These are phyloP conservation scores for Resseliella maxima DNA, from an alignment of 2,888 invertebrate species.

Conservation along the genomic window DNA sequence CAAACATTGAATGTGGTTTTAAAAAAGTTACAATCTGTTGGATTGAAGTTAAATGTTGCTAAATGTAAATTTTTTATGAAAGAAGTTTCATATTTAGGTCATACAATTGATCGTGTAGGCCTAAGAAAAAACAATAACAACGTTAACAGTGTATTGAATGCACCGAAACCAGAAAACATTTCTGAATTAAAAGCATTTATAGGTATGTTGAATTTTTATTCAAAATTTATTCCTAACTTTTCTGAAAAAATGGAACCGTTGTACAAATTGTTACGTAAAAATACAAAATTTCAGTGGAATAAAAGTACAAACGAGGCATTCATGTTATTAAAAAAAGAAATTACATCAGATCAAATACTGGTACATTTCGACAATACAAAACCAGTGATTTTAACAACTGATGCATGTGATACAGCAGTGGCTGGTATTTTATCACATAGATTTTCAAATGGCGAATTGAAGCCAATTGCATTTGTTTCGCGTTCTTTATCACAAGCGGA, in stretches of 20 bases:
- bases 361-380: slow-evolving; percentile 60
- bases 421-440: slow-evolving; percentile 59
- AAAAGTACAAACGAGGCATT: slow-evolving; percentile 62
- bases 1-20: slow-evolving; percentile 61
- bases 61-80: slow-evolving; percentile 62
- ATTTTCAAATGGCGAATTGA: slow-evolving; percentile 55
- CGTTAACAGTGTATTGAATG: slow-evolving; percentile 61
- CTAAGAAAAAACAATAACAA: slow-evolving; percentile 61
- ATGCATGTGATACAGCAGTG: slow-evolving; percentile 59
- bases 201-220: slow-evolving; percentile 61
- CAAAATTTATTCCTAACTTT: slow-evolving; percentile 59
- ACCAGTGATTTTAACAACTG: slow-evolving; percentile 60
- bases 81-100: slow-evolving; percentile 62
- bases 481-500: slow-evolving; percentile 58
- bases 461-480: slow-evolving; percentile 59
- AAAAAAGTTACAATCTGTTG: slow-evolving; percentile 5
- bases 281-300: slow-evolving; percentile 61
- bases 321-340: slow-evolving; percentile 61
- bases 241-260: slow-evolving; percentile 57
- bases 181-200: slow-evolving; percentile 61
- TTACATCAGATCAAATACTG: slow-evolving; percentile 59
- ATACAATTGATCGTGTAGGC: slow-evolving; percentile 62
- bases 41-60: slow-evolving; percentile 61
- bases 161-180: slow-evolving; percentile 60
- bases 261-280: slow-evolving; percentile 58